Conservation (phyloP, 2,113 vertebrate species). For the Tragelaphus strepsiceros region DNA sequence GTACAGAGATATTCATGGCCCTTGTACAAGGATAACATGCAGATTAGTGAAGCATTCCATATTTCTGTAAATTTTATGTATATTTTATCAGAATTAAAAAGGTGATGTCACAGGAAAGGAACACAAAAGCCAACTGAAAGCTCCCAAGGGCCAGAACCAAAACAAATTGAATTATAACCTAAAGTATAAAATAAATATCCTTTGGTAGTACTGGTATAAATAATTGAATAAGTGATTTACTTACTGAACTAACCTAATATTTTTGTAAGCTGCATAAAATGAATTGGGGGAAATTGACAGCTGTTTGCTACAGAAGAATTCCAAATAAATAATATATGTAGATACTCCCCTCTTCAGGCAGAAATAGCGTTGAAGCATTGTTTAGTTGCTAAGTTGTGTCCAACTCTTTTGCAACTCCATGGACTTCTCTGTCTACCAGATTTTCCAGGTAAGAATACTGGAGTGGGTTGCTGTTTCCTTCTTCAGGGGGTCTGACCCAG, state of each 20-base stretch:
- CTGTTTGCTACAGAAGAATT: constrained; percentile 10
- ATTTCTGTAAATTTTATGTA: not conserved
- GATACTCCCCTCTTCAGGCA: not conserved
- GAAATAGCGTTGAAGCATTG: not conserved
- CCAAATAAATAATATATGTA: not conserved
- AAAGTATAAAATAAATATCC: not conserved
- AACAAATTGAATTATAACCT: not conserved
- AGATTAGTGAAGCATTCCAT: not conserved
- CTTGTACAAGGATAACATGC: not conserved
- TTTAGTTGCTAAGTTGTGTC: not conserved
- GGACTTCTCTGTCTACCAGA: not conserved
- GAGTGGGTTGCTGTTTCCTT: not conserved
- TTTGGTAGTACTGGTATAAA: not conserved
- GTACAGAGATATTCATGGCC: not conserved
- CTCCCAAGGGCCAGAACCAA: not conserved
- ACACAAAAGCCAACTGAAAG: not conserved
- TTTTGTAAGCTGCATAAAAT: constrained; percentile 6
- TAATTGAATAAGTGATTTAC: not conserved
- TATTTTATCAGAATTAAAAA: not conserved
- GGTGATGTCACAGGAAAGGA: not conserved
- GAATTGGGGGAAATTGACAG: not conserved
- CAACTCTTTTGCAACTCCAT: not conserved
- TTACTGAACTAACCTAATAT: not conserved
- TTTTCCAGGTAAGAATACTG: not conserved
- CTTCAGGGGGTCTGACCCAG: not conserved